These are phyloP conservation scores for Epizoanthus ramosus DNA, from an alignment of 92 coral and sea anemone species.

Conservation along the genomic window DNA sequence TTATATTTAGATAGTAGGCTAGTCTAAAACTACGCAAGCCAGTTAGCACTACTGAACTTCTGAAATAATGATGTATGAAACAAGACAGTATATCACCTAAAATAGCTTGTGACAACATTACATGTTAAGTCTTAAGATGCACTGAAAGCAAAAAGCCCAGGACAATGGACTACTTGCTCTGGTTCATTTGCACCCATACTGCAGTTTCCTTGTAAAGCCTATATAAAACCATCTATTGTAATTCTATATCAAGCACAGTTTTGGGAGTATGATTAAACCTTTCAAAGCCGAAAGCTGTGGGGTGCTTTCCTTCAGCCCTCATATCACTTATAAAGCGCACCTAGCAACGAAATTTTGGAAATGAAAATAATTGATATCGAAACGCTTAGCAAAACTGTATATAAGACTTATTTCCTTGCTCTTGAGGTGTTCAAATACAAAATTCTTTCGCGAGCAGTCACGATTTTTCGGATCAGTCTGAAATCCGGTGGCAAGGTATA, in stretches of 20 bases:
- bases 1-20: no score
- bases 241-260: not conserved
- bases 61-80: no score
- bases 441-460: not conserved
- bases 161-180: no score
- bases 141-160: no score
- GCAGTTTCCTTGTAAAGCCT: no score
- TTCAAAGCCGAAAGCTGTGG: not conserved
- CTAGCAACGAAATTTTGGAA: constrained; percentile 3
- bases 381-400: not conserved
- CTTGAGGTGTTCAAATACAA: not conserved
- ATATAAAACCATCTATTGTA: not conserved
- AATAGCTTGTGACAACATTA: no score
- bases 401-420: no score
- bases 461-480: constrained; percentile 7
- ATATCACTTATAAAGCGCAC: not conserved
- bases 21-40: no score
- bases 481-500: constrained; percentile 27
- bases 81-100: no score
- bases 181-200: no score
- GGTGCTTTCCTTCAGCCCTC: not conserved
- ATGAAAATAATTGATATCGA: not conserved
- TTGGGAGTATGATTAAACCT: not conserved
- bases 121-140: no score
- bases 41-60: no score